Conservation (phyloP, 2,113 vertebrate species). For the Lophotis ruficrista region DNA sequence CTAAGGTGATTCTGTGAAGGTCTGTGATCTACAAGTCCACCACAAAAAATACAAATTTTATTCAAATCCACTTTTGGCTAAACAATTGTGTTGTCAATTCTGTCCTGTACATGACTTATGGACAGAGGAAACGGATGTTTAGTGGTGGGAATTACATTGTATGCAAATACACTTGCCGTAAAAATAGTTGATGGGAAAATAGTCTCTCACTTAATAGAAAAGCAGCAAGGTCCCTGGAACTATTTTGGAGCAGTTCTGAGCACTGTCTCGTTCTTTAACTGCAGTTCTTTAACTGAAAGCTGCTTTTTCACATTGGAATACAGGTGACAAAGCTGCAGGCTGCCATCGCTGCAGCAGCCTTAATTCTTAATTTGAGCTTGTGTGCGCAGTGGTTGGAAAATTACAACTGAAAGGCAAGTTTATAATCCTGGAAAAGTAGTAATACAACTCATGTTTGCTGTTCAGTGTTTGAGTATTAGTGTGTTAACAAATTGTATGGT, state of each 20-base stretch:
- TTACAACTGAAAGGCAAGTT: not conserved
- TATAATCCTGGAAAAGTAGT: not conserved
- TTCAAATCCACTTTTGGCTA: not conserved
- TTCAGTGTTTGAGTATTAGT: not conserved
- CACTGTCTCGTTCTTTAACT: not conserved
- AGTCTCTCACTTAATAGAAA: conserved; percentile 17
- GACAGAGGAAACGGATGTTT: conserved; percentile 55
- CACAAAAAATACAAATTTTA: not conserved
- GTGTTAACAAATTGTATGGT: not conserved
- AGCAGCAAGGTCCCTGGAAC: conserved; percentile 23
- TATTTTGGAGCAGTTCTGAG: conserved; percentile 32
- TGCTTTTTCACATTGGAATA: not conserved
- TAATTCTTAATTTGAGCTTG: not conserved
- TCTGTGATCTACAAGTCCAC: not conserved
- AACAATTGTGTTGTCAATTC: not conserved
- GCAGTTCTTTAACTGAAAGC: not conserved
- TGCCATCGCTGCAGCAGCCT: not conserved
- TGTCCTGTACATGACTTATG: not conserved
- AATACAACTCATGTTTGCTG: not conserved
- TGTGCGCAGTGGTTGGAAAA: not conserved
- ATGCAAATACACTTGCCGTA: conserved; percentile 31
- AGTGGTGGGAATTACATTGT: conserved; percentile 39
- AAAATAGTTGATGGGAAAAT: conserved; percentile 57
- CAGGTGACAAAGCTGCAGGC: not conserved
- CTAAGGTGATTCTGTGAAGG: not conserved